Evolutionary conservation across 2,888 invertebrate species (phyloP), one percentile per base, ranked within the genome.

Genomic region (Trichopria drosophilae): DNA sequence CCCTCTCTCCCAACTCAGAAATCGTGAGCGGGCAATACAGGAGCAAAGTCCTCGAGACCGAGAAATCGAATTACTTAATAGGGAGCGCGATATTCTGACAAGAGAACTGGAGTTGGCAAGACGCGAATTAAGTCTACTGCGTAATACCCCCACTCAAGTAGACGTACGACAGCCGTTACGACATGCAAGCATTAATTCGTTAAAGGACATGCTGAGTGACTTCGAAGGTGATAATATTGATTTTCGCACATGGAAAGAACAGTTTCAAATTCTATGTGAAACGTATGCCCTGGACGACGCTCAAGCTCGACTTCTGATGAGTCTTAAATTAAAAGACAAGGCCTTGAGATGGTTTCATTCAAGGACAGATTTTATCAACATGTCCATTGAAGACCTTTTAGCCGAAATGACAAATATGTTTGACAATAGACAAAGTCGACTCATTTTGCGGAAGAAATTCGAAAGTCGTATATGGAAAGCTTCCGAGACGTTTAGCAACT

Each of bases 301-400:
- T n/a, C 51, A 46, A 18, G 40, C 34, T 13, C 32, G 45, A 15
- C 12, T 51, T 3, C 24, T 46, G 16, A n/a, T 51, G 2, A 34
- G 39, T n/a, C 28, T 34, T 15, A 51, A 51, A 16, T 29, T 5
- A n/a, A n/a, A n/a, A n/a, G n/a, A n/a, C n/a, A n/a, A n/a, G n/a
- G n/a, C n/a, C n/a, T n/a, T n/a, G n/a, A n/a, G 4, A 13, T 49
- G 40, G 53, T 53, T 53, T 36, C 52, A 52, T 9, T 52, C 52
- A 3, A 42, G 43, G 35, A 15, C 46, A 20, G 37, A 46, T 9
- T 24, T 37, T 16, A 20, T 46, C 2, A 12, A 22, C 20, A 46
- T 46, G 13, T 2, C 20, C 6, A 15, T 13, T 9, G 37, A 29
- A 3, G 20, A 28, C 6, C 13, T 46, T 5, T 12, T 46, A 16